A percentile compares a stretch with the other conserved stretches of the same genome.
These are phyloP conservation scores for Machimus rusticus DNA, from an alignment of 2,888 invertebrate species.

Conservation along the genomic window DNA sequence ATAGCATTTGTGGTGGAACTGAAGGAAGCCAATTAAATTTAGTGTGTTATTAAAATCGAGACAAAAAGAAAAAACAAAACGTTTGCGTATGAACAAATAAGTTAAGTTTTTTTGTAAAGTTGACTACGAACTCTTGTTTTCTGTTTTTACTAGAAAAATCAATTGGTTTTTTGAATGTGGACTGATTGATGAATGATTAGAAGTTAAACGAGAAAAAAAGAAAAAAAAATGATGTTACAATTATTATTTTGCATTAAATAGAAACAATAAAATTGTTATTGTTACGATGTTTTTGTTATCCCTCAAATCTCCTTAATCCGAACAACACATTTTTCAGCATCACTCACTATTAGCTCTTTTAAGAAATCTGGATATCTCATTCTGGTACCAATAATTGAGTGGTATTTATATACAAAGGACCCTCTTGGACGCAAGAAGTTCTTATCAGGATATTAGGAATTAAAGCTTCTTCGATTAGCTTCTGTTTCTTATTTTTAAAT, in stretches of 20 bases:
- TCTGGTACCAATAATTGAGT: too few relatives aligned
- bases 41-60: neutral
- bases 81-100: neutral
- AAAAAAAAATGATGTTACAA: neutral
- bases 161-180: neutral
- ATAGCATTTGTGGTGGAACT: neutral
- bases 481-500: too few relatives aligned
- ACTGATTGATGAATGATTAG: neutral
- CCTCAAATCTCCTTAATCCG: neutral
- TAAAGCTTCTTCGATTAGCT: too few relatives aligned
- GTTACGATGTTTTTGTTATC: conserved; percentile 16
- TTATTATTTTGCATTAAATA: conserved; percentile 36
- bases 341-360: neutral
- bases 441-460: too few relatives aligned
- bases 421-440: too few relatives aligned
- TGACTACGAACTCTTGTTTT: neutral
- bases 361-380: neutral
- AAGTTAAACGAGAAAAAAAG: neutral
- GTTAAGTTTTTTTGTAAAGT: conserved; percentile 14
- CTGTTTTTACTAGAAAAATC: neutral
- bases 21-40: neutral
- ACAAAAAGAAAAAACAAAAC: neutral
- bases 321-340: neutral
- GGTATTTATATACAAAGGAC: too few relatives aligned
- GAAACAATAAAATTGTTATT: conserved; percentile 36